A percentile compares a stretch with the other conserved stretches of the same genome.
These are phyloP conservation scores for Eudemis profundana DNA, from an alignment of 2,888 invertebrate species.

Conservation along the genomic window DNA sequence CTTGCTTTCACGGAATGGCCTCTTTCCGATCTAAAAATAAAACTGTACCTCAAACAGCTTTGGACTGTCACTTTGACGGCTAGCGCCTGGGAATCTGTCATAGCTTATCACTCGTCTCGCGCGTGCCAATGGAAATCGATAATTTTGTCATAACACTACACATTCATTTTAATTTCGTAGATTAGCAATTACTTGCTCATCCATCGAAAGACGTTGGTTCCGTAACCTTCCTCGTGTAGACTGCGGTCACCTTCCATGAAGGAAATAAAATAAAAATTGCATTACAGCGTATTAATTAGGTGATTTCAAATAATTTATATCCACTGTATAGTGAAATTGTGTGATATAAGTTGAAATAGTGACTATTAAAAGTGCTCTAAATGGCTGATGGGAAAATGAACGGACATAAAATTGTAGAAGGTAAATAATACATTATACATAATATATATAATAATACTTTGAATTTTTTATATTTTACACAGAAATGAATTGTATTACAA, in stretches of 20 bases:
- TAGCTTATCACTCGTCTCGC: slow-evolving; percentile 13
- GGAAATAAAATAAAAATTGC: slow-evolving; percentile 3
- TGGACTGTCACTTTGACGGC: slow-evolving; percentile 29
- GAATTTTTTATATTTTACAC: not conserved
- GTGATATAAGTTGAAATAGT: slow-evolving; percentile 11
- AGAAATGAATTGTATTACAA: not conserved
- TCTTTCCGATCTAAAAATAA: not conserved
- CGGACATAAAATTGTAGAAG: slow-evolving; percentile 63
- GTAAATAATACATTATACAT: slow-evolving; percentile 52
- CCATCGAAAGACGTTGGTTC: slow-evolving; percentile 16
- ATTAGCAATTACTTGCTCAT: slow-evolving; percentile 12
- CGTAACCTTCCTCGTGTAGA: slow-evolving; percentile 30
- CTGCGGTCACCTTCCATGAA: slow-evolving; percentile 31
- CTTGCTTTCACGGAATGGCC: no score
- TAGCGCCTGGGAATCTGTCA: slow-evolving; percentile 10
- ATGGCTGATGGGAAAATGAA: slow-evolving; percentile 56
- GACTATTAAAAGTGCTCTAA: slow-evolving; percentile 35
- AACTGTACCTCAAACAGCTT: slow-evolving; percentile 9
- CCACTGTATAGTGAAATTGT: slow-evolving; percentile 18
- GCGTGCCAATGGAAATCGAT: slow-evolving; percentile 47
- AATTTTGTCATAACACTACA: slow-evolving; percentile 43
- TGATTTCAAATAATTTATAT: not conserved
- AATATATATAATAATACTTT: not conserved
- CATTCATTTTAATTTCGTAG: slow-evolving; percentile 9
- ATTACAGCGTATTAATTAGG: no score